Base-by-base conservation (phyloP, 2,888 invertebrate species). In the Trilocha varians region DNA sequence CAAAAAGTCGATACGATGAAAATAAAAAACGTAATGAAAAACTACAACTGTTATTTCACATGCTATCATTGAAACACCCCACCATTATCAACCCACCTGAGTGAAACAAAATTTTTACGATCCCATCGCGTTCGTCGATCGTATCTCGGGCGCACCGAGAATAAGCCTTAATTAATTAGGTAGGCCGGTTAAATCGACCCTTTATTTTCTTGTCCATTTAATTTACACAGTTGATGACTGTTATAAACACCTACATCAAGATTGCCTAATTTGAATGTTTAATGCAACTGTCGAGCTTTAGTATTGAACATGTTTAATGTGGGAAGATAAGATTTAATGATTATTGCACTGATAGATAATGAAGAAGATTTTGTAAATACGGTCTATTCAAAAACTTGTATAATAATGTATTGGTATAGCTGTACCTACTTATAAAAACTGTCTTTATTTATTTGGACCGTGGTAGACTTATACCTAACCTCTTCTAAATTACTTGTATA, bases 161-260 rank as follows among this genome's bases (percentile, higher is more conserved):
- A 74, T 74, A 74, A 74, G 65, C 67, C 57, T 65, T 71, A 71
- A 74, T 73, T 74, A 74, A 74, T 74, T 72, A 71, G 71, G 69
- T 61, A 65, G 69, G 60, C 57, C 58, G 53, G 59, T 62, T 65
- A 69, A 69, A 69, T 70, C 68, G 68, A 66, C 65, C 66, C 63
- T 65, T 67, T 70, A 66, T 68, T 62, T 70, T 67, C 69, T 60
- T 71, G 65, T 70, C 62, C 67, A 66, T 68, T 71, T 67, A 70
- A 72, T 72, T 70, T 70, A 71, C 71, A 69, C 63, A 67, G 61
- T 65, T 61, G 65, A 64, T 63, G 68, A 63, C 59, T 65, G 67
- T 63, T 67, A 72, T 72, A 70, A 71, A 70, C 71, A 71, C 66
- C 65, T 66, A 66, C 68, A 68, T 70, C 62, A 55, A 62, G 66